Evolutionary conservation across 2,888 invertebrate species (phyloP).

Genomic region (Polyploca ridens): DNA sequence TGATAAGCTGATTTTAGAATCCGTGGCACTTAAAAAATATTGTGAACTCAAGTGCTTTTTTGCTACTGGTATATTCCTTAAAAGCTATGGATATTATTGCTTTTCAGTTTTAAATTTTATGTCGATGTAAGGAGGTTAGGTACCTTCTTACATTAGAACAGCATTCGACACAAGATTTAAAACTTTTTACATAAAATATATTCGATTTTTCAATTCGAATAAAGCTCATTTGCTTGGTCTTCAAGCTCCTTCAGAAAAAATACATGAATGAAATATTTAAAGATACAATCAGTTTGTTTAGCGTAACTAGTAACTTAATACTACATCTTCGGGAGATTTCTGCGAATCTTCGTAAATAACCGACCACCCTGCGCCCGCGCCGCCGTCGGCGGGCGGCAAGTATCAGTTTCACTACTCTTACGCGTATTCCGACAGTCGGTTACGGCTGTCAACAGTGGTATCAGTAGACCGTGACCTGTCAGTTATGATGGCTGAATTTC

Average conservation of each 20-base stretch:
- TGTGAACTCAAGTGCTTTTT: not conserved
- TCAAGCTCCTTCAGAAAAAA: not conserved
- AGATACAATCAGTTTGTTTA: constrained; percentile 11
- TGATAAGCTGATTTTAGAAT: not conserved
- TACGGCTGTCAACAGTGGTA: constrained; percentile 57
- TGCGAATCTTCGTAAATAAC: constrained; percentile 60
- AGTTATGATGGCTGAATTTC: constrained; percentile 21
- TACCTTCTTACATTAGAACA: too few species aligned
- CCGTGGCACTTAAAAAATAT: not conserved
- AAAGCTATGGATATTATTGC: too few species aligned
- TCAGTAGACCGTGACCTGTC: constrained; percentile 61
- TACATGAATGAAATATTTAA: constrained; percentile 10
- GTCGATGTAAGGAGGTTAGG: too few species aligned
- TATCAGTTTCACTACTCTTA: constrained; percentile 62
- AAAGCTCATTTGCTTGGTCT: not conserved
- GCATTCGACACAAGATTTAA: too few species aligned
- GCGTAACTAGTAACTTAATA: constrained; percentile 49
- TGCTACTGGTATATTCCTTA: not conserved
- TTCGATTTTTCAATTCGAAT: too few species aligned
- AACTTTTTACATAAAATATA: too few species aligned
- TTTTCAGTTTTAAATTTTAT: too few species aligned
- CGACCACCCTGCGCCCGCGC: constrained; percentile 61
- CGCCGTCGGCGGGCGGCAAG: constrained; percentile 21
- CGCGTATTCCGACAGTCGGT: constrained; percentile 31
- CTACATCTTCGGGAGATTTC: constrained; percentile 46